Conservation (phyloP, 1,140 invertebrate species). For the Pollicipes pollicipes region DNA sequence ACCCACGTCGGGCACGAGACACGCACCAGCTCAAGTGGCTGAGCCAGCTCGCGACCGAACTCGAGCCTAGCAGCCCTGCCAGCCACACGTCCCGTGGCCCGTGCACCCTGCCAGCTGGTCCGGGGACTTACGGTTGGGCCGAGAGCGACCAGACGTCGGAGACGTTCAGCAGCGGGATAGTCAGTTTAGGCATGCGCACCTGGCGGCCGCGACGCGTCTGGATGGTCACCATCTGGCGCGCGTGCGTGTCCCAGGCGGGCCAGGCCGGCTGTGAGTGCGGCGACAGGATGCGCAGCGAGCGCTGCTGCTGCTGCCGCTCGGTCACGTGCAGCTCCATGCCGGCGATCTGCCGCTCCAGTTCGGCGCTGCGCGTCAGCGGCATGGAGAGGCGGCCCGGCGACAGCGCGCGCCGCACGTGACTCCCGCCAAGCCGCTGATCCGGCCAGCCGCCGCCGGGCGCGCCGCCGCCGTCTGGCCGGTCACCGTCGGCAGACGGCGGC, state of each 20-base stretch:
- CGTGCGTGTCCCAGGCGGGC: not conserved
- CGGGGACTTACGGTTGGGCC: not conserved
- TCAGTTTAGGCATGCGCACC: not conserved
- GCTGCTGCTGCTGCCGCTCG: not conserved
- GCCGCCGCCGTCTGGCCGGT: no score
- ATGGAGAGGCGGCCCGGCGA: not conserved
- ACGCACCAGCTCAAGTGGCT: no score
- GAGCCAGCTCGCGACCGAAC: no score
- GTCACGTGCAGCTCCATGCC: not conserved
- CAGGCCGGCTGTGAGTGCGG: not conserved
- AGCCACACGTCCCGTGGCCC: no score
- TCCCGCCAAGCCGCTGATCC: no score
- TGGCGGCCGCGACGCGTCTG: not conserved
- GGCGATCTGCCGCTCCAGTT: not conserved
- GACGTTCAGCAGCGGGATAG: not conserved
- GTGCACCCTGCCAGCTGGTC: no score
- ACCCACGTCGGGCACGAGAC: no score
- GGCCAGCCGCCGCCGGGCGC: no score
- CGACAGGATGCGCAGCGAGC: not conserved
- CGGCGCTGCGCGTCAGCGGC: not conserved
- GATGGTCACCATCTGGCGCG: not conserved
- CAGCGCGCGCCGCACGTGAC: no score
- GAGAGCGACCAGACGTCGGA: not conserved
- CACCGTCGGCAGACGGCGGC: no score
- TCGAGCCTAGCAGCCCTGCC: no score